phyloP scores from a whole-genome alignment of 2,797 vertebrate species.

The Balearica regulorum region DNA sequence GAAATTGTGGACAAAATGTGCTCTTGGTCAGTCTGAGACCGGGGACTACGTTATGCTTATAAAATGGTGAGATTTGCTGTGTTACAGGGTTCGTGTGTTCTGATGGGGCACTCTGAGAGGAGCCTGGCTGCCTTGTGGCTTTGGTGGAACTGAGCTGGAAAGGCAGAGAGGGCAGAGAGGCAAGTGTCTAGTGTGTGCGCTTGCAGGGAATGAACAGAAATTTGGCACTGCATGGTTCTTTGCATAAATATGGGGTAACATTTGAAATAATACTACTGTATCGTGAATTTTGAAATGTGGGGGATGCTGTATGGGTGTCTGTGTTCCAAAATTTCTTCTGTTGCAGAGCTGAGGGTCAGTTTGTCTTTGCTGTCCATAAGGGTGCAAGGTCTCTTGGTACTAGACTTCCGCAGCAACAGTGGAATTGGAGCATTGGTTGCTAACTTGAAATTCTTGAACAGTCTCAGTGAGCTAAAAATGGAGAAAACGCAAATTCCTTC shows the following conservation, averaged over 20 bases:
- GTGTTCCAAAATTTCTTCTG: neutral
- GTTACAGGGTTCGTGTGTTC: neutral
- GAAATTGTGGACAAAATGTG: neutral
- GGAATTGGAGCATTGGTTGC: rapidly evolving
- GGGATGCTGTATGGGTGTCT: rapidly evolving
- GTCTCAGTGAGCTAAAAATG: neutral
- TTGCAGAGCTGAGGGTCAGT: neutral
- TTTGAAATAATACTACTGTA: neutral
- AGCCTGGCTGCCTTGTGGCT: neutral
- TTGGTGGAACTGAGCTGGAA: neutral
- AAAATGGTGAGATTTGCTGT: neutral
- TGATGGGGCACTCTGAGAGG: neutral
- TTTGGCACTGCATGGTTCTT: neutral
- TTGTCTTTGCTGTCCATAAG: rapidly evolving
- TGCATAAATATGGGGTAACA: neutral
- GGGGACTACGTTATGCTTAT: rapidly evolving
- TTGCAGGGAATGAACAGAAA: neutral
- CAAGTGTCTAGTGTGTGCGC: no score
- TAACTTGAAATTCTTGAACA: neutral
- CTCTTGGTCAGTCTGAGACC: neutral
- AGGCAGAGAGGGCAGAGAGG: neutral
- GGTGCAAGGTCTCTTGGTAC: neutral
- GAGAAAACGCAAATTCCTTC: neutral
- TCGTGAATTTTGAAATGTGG: no score
- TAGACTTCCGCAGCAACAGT: neutral